Evolutionary conservation across 1,140 invertebrate genomes (phyloP), one percentile per base, ranked within the genome.

Genomic region (Brachionus asplanchnoidis): DNA sequence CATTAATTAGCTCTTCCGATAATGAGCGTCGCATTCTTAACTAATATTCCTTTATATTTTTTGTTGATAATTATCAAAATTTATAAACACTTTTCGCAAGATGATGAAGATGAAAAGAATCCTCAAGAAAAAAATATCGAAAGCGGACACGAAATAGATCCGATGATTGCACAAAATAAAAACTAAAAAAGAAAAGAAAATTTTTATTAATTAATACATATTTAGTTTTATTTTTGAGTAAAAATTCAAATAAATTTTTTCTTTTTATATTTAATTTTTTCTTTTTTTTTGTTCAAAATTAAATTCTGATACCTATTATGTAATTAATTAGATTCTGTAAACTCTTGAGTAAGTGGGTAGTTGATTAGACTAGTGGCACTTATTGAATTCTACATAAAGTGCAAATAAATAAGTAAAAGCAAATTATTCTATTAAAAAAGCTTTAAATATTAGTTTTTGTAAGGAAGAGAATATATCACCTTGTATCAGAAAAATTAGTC

Each of bases 1-100:
- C 17, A 8, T 60, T 20, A 60, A 60, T 60, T 20, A 77, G 73
- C 96, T 20, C 87, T 97, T 32, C 95, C 96, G 0, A 91, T 97
- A 85, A 82, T 84, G n/a, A 36, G 36, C 36, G 82, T 84, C n/a
- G 82, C 82, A 1, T 28, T 40, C 28, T 70, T 84, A 46, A 84
- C 82, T 9, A 84, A 68, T 12, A 73, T 68, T 9, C 82, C 82
- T 14, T 56, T 84, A 4, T 84, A 82, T 65, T 42, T 68, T 42
- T 40, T 17, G 8, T 20, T 82, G 23, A 14, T 82, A 11, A 46
- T 82, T 28, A 6, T 14, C 3, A 82, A 60, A 46, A 65, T 82
- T 65, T 42, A 23, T 82, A 40, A 44, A n/a, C 14, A 11, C 9
- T 23, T 82, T 60, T 32, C n/a, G 32, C 5, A 36, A 9, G 12